These are phyloP conservation scores for Stenodera caucasica DNA, from an alignment of 2,888 invertebrate species.

Conservation along the genomic window DNA sequence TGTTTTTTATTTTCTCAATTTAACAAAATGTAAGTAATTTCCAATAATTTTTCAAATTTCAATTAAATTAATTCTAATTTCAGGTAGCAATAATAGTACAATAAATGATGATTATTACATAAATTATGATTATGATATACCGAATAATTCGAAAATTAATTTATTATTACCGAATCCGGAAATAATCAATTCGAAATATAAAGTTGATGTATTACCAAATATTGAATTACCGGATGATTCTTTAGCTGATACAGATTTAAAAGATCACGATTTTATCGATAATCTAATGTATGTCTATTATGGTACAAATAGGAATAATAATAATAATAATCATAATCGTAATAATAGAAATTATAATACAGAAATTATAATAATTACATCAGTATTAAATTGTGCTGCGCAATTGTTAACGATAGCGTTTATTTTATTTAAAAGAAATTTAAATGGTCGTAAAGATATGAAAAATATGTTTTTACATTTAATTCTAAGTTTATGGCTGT, in stretches of 20 bases:
- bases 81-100: slow-evolving; percentile 37
- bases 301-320: slow-evolving; percentile 59
- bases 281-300: slow-evolving; percentile 74
- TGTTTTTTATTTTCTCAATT: slow-evolving; percentile 19
- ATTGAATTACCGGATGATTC: slow-evolving; percentile 65
- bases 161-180: slow-evolving; percentile 53
- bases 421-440: slow-evolving; percentile 51
- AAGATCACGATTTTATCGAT: slow-evolving; percentile 72
- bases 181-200: slow-evolving; percentile 49
- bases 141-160: slow-evolving; percentile 47
- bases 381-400: slow-evolving; percentile 58
- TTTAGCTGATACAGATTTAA: slow-evolving; percentile 66
- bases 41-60: background rate
- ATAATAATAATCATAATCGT: slow-evolving; percentile 36
- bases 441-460: slow-evolving; percentile 48
- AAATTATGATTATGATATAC: slow-evolving; percentile 53
- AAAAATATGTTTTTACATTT: slow-evolving; percentile 66
- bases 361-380: slow-evolving; percentile 54
- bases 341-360: slow-evolving; percentile 59
- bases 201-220: slow-evolving; percentile 56
- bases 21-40: slow-evolving; percentile 22
- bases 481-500: slow-evolving; percentile 63
- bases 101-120: slow-evolving; percentile 52
- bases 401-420: slow-evolving; percentile 58
- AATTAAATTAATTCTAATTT: background rate